These are phyloP conservation scores for Pseudopipra pipra DNA, from an alignment of 2,113 vertebrate species.

Conservation along the genomic window DNA sequence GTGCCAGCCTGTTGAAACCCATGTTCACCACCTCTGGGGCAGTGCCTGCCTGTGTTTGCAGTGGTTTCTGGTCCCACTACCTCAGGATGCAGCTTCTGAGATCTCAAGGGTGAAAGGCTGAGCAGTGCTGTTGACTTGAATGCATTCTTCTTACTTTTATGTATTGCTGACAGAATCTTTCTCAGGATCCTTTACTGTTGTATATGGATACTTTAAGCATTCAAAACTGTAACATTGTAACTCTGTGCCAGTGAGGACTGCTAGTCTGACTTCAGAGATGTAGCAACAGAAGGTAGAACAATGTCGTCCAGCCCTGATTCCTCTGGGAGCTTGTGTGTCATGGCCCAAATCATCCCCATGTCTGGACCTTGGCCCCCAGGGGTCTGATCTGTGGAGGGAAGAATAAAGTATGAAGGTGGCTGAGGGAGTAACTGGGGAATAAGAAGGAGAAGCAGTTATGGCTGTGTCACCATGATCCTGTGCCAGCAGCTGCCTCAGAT, in stretches of 20 bases:
- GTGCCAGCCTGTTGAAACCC: neutral
- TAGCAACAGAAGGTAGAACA: neutral
- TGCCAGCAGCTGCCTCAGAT: neutral
- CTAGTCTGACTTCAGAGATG: neutral
- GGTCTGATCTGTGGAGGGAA: neutral
- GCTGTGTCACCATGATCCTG: neutral
- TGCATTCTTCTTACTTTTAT: neutral
- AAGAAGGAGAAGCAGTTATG: neutral
- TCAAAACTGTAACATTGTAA: neutral
- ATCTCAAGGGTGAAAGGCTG: neutral
- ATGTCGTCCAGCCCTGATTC: neutral
- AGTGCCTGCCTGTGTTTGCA: neutral
- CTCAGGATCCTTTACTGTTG: neutral
- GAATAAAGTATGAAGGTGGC: neutral
- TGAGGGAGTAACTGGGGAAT: neutral
- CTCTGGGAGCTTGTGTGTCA: neutral
- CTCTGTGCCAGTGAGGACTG: neutral
- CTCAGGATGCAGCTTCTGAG: accelerated
- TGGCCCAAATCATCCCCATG: neutral
- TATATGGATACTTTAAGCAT: neutral
- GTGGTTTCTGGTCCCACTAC: neutral
- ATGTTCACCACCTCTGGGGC: neutral
- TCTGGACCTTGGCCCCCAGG: neutral
- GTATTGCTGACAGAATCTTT: neutral
- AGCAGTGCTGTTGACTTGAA: neutral